Evolutionary conservation across 2,113 vertebrate genomes (phyloP).

Genomic region (Entomyzon cyanotis): DNA sequence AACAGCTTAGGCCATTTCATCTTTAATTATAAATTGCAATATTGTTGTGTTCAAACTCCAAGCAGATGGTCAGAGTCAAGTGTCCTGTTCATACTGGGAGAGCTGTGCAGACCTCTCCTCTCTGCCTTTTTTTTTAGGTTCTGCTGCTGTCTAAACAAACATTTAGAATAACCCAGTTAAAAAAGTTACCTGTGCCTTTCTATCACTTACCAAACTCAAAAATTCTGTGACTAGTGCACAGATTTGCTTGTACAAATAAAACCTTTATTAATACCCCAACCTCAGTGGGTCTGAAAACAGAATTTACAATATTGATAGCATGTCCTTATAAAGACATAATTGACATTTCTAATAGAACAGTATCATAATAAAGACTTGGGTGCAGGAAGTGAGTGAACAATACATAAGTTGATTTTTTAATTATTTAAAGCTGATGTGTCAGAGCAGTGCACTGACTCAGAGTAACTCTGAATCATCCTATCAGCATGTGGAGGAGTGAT

Average conservation of each 20-base stretch:
- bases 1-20: not conserved
- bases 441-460: constrained; percentile 27
- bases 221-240: not conserved
- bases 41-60: not conserved
- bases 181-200: not conserved
- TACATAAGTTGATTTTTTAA: not conserved
- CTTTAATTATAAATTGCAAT: not conserved
- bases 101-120: not conserved
- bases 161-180: not conserved
- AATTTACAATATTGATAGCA: not conserved
- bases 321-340: not conserved
- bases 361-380: not conserved
- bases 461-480: constrained; percentile 51
- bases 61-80: not conserved
- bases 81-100: not conserved
- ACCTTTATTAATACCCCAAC: not conserved
- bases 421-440: constrained; percentile 7
- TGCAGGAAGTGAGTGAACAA: constrained; percentile 22
- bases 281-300: not conserved
- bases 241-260: not conserved
- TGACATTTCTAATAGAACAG: not conserved
- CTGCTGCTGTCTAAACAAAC: not conserved
- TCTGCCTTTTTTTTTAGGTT: not conserved
- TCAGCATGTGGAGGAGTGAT: constrained; percentile 20
- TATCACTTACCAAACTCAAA: not conserved